A percentile compares a stretch with the other conserved stretches of the same genome.
phyloP scores from a whole-genome alignment of 2,113 vertebrate species.

The Gobio gobio region DNA sequence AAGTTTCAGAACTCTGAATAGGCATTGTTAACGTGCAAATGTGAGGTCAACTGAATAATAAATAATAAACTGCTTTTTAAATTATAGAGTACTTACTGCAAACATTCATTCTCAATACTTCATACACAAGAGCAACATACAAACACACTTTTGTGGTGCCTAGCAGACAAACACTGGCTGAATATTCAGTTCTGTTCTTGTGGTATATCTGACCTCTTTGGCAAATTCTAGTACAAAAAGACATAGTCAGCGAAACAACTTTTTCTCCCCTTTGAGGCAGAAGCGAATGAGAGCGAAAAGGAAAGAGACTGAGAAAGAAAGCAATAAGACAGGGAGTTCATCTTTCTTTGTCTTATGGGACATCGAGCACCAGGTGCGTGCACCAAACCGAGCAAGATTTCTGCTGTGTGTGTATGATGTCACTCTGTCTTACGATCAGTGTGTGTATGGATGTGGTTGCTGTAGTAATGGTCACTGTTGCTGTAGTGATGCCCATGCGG shows the following conservation, averaged over 20 bases:
- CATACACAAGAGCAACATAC: not conserved
- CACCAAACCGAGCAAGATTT: conserved; percentile 24
- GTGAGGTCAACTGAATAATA: not conserved
- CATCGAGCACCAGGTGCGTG: conserved; percentile 45
- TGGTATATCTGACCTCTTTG: conserved; percentile 33
- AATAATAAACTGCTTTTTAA: conserved; percentile 7
- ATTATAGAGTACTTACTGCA: conserved; percentile 4
- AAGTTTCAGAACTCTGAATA: not conserved
- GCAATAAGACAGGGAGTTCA: conserved; percentile 28
- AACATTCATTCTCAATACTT: not conserved
- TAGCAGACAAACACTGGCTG: conserved; percentile 8
- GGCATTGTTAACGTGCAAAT: not conserved
- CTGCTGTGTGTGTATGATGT: conserved; percentile 32
- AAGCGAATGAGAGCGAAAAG: not conserved
- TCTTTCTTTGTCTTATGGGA: conserved; percentile 44
- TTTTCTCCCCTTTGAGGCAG: conserved; percentile 22
- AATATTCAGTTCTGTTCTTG: conserved; percentile 11
- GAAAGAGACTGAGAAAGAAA: conserved; percentile 29
- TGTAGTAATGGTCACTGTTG: conserved; percentile 32
- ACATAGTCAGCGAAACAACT: conserved; percentile 44
- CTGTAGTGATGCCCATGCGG: conserved; percentile 41
- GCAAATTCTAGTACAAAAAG: conserved; percentile 30
- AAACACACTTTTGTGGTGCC: conserved; percentile 7
- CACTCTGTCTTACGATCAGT: not conserved
- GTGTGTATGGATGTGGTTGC: conserved; percentile 45